A percentile compares a stretch with the other conserved stretches of the same genome.
Conservation (phyloP, 1,140 invertebrate genomes). For the Schlechtendalia chinensis region DNA sequence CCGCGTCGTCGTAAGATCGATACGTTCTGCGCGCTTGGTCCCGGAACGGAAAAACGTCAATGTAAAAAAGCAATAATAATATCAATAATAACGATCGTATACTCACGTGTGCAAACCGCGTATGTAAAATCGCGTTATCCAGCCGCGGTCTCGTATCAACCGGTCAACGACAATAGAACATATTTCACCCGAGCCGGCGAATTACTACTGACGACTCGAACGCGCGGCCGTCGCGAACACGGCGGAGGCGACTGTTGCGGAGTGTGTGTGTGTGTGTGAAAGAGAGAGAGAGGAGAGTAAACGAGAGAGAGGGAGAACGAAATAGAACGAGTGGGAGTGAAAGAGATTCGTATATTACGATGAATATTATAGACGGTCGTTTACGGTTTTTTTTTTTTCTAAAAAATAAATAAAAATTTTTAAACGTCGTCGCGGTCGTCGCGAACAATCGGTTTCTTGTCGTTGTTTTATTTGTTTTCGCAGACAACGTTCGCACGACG, state of each 20-base stretch:
- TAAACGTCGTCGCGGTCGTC: background rate
- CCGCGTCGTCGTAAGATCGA: no score
- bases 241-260: background rate
- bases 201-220: conserved; percentile 25
- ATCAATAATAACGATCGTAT: background rate
- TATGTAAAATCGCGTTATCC: background rate
- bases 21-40: no score
- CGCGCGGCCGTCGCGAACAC: background rate
- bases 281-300: background rate
- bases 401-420: no score
- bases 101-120: background rate
- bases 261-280: no score
- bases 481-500: background rate
- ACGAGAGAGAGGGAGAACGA: background rate
- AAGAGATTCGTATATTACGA: background rate
- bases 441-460: background rate
- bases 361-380: background rate
- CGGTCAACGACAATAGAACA: conserved; percentile 5
- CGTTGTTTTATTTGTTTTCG: conserved; percentile 2
- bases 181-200: conserved; percentile 44
- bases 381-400: conserved; percentile 3
- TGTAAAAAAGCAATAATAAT: no score
- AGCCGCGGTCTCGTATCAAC: conserved; percentile 5
- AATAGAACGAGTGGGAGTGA: background rate
- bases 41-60: no score